These are phyloP conservation scores for Biston stratarius DNA, from an alignment of 2,888 invertebrate species.

Conservation along the genomic window DNA sequence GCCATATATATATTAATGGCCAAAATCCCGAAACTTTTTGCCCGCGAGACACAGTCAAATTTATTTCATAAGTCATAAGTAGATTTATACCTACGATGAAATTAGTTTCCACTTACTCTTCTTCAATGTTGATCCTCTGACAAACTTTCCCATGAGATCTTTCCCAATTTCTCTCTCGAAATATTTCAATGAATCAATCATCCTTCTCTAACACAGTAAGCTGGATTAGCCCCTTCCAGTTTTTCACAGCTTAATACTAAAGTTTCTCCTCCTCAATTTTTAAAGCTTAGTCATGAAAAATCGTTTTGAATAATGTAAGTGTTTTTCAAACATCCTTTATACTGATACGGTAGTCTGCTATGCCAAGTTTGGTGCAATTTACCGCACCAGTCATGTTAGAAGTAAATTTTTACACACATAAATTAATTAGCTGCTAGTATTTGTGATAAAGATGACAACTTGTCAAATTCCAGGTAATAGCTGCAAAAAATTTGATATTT, in stretches of 20 bases:
- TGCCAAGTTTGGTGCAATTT: too few relatives aligned
- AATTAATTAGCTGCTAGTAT: too few relatives aligned
- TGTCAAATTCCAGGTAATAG: too few relatives aligned
- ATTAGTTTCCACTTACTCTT: background rate
- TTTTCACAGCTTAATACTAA: constrained; percentile 7
- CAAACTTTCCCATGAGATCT: constrained; percentile 9
- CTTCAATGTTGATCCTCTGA: constrained; percentile 3
- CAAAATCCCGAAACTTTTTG: too few relatives aligned
- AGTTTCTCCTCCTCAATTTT: constrained; percentile 15
- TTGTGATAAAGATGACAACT: too few relatives aligned
- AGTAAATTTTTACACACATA: too few relatives aligned
- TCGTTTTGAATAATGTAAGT: background rate
- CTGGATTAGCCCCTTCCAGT: constrained; percentile 18
- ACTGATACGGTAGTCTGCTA: background rate
- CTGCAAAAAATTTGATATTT: too few relatives aligned
- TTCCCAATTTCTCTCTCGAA: constrained; percentile 12
- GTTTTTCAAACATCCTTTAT: constrained; percentile 18
- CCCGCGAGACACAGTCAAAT: too few relatives aligned
- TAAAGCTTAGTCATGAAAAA: constrained; percentile 1
- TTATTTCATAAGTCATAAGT: background rate
- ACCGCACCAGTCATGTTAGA: too few relatives aligned
- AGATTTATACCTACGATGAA: constrained; percentile 1
- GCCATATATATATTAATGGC: too few relatives aligned
- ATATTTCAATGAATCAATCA: constrained; percentile 24
- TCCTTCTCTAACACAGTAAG: constrained; percentile 21